These are phyloP conservation scores for Microcaecilia unicolor DNA, from an alignment of 2,797 vertebrate genomes.

Conservation along the genomic window DNA sequence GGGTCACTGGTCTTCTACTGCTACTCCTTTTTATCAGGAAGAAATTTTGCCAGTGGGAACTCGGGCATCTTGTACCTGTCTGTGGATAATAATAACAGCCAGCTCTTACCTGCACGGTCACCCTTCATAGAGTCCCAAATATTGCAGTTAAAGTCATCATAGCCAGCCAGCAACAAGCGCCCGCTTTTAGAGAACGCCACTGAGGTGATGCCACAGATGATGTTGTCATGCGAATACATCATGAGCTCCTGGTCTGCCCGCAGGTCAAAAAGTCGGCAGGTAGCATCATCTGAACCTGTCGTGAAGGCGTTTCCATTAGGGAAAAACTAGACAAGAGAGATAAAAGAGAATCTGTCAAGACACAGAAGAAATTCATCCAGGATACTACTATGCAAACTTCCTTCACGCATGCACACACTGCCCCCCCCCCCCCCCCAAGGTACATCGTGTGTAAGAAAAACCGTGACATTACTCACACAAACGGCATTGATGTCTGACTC, in stretches of 20 bases:
- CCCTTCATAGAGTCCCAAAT: conserved; percentile 91
- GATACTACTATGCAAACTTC: no score
- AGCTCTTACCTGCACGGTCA: conserved; percentile 69
- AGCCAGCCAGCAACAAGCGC: conserved; percentile 77
- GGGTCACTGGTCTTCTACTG: no score
- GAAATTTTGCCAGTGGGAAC: no score
- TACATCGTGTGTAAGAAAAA: no score
- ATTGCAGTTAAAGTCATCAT: conserved; percentile 89
- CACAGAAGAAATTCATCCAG: not conserved
- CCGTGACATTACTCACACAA: no score
- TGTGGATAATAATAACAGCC: no score
- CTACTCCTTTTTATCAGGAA: no score
- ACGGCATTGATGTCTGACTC: no score
- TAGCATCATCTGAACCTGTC: conserved; percentile 81
- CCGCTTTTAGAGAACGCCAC: conserved; percentile 84
- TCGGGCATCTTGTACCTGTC: no score
- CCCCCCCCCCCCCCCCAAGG: no score
- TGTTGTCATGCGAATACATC: conserved; percentile 85
- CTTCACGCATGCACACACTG: no score
- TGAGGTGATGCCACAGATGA: conserved; percentile 87
- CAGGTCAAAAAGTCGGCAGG: conserved; percentile 83
- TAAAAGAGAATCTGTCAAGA: no score
- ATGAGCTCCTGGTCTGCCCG: conserved; percentile 83
- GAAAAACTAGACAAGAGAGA: conserved; percentile 72
- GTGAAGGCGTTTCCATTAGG: conserved; percentile 81